These are phyloP conservation scores for Valencia hispanica DNA, from an alignment of 2,797 vertebrate genomes.

Conservation along the genomic window DNA sequence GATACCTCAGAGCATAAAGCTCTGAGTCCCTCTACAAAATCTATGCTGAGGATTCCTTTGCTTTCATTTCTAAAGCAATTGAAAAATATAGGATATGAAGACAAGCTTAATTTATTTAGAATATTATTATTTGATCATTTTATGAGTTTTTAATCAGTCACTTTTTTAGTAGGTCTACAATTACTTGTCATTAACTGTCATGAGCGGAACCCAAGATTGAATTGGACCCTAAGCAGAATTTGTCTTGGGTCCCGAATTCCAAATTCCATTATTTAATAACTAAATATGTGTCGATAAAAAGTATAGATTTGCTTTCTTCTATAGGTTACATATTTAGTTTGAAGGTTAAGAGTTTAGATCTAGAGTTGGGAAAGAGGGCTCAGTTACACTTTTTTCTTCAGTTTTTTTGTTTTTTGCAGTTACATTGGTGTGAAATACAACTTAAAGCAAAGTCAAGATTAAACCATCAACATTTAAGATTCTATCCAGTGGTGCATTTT, in stretches of 20 bases:
- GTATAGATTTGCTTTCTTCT: no score
- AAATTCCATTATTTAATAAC: neutral
- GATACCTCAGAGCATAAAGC: slow-evolving; percentile 82
- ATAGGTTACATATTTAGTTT: neutral
- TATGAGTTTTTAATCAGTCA: slow-evolving; percentile 65
- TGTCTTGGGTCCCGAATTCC: neutral
- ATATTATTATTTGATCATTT: slow-evolving; percentile 68
- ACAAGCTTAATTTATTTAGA: slow-evolving; percentile 41
- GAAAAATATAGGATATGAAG: slow-evolving; percentile 67
- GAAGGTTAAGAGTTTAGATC: neutral
- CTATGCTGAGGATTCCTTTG: slow-evolving; percentile 79
- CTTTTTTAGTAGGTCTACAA: slow-evolving; percentile 59
- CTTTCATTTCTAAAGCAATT: slow-evolving; percentile 76
- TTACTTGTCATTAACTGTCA: slow-evolving; percentile 55
- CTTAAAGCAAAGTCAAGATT: neutral
- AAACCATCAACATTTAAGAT: neutral
- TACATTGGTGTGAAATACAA: neutral
- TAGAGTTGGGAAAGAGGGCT: neutral
- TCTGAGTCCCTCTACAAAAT: slow-evolving; percentile 74
- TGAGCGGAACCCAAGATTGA: neutral
- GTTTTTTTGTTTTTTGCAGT: neutral
- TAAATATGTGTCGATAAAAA: neutral
- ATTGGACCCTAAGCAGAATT: neutral
- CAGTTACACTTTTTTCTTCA: neutral
- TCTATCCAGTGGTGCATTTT: neutral